phyloP scores from a whole-genome alignment of 2,797 vertebrate genomes.

The Megalops cyprinoides region DNA sequence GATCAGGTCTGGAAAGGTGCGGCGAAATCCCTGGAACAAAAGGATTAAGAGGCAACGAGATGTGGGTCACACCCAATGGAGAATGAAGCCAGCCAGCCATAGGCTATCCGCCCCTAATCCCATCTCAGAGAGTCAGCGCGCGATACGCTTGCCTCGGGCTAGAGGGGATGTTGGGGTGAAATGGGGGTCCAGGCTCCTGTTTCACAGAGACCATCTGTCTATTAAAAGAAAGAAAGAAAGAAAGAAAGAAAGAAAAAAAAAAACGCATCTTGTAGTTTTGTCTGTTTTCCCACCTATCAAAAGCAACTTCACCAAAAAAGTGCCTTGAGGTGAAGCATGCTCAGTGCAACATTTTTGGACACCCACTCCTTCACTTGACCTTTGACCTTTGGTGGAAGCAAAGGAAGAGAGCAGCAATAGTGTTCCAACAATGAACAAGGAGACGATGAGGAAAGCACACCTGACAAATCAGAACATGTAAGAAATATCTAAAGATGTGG shows the following conservation, averaged over 20 bases:
- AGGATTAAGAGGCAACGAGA: slow-evolving; percentile 66
- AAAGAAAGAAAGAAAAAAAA: neutral
- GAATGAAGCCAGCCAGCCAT: slow-evolving; percentile 61
- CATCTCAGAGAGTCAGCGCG: slow-evolving; percentile 30
- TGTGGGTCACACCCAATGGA: slow-evolving; percentile 68
- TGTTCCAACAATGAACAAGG: no score
- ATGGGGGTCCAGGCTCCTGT: slow-evolving; percentile 41
- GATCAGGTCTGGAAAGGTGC: slow-evolving; percentile 67
- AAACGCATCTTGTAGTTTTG: slow-evolving; percentile 4
- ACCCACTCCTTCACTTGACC: neutral
- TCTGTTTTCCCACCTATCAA: neutral
- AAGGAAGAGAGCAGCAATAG: no score
- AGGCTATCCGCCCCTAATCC: slow-evolving; percentile 57
- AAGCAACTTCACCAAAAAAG: neutral
- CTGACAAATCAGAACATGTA: no score
- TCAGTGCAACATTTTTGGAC: neutral
- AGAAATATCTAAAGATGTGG: no score
- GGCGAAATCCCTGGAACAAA: slow-evolving; percentile 66
- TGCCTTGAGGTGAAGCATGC: neutral
- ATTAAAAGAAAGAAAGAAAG: neutral
- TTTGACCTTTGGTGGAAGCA: slow-evolving; percentile 7
- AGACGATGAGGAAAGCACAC: no score
- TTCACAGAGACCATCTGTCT: slow-evolving; percentile 37
- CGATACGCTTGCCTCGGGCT: slow-evolving; percentile 30
- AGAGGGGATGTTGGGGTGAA: slow-evolving; percentile 34